Evolutionary conservation across 92 coral and sea anemone genomes (phyloP).

Genomic region (Blastomussa wellsi): DNA sequence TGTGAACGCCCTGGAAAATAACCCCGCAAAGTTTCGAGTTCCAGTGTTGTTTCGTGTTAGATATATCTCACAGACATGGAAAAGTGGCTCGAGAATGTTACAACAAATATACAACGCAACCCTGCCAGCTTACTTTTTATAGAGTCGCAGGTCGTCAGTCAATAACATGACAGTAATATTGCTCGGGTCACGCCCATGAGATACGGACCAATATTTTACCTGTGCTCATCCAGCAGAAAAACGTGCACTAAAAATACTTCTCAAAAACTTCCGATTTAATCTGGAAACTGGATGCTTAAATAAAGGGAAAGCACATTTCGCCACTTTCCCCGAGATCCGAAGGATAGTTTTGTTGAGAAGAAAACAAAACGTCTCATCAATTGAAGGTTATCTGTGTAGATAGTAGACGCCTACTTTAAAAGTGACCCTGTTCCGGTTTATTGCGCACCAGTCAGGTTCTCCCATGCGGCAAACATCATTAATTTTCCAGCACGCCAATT

Average conservation of each 20-base stretch:
- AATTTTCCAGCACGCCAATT: neutral
- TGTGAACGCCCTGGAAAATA: neutral
- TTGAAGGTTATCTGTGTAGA: neutral
- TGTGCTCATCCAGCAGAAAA: neutral
- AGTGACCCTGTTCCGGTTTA: conserved; percentile 12
- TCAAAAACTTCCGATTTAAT: neutral
- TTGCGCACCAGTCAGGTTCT: neutral
- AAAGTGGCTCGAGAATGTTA: neutral
- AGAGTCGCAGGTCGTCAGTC: neutral
- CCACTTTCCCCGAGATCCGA: neutral
- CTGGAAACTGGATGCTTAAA: neutral
- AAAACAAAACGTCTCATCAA: neutral
- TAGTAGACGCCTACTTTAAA: neutral
- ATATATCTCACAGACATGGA: neutral
- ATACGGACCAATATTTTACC: conserved; percentile 26
- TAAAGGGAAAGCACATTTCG: neutral
- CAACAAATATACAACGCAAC: neutral
- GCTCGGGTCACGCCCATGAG: conserved; percentile 24
- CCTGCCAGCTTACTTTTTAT: conserved; percentile 11
- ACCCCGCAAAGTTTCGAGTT: neutral
- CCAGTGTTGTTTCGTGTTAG: neutral
- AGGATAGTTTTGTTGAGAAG: neutral
- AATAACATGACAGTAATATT: conserved; percentile 20
- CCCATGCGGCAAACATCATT: conserved; percentile 25
- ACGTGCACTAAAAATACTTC: conserved; percentile 3